Conservation (phyloP, 2,888 invertebrate genomes). For the Eupelmus urozonus region DNA sequence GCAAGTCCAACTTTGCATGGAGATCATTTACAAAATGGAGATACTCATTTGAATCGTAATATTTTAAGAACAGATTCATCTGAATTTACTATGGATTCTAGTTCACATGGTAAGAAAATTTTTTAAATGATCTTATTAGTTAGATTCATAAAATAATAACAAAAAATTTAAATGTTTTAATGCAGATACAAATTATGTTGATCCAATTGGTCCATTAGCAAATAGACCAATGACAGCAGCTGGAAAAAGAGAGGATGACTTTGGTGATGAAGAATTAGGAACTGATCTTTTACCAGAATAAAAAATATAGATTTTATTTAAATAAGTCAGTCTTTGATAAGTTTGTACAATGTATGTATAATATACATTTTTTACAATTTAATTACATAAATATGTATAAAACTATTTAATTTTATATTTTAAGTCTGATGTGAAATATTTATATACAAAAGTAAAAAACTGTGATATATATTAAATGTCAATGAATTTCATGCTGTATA, state of each 20-base stretch:
- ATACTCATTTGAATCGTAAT: conserved; percentile 18
- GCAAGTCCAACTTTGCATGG: conserved; percentile 69
- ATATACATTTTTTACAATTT: background rate
- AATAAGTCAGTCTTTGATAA: too few relatives aligned
- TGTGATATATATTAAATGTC: background rate
- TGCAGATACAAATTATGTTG: conserved; percentile 79
- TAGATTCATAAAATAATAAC: conserved; percentile 10
- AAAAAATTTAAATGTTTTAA: conserved; percentile 7
- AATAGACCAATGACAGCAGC: conserved; percentile 80
- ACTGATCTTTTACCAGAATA: conserved; percentile 86
- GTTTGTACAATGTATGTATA: background rate
- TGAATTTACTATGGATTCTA: conserved; percentile 64
- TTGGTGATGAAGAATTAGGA: conserved; percentile 86
- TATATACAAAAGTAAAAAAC: background rate
- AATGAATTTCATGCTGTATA: too few relatives aligned
- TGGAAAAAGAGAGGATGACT: conserved; percentile 82
- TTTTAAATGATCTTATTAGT: conserved; percentile 53
- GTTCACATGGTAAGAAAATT: conserved; percentile 62
- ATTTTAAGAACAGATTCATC: conserved; percentile 64
- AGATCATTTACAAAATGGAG: conserved; percentile 66
- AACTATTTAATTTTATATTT: too few relatives aligned
- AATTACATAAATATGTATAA: too few relatives aligned
- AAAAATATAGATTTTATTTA: conserved; percentile 57
- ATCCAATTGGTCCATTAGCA: conserved; percentile 81
- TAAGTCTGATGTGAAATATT: background rate